Conservation (phyloP, 2,797 vertebrate species). For the Hydrolagus colliei region DNA sequence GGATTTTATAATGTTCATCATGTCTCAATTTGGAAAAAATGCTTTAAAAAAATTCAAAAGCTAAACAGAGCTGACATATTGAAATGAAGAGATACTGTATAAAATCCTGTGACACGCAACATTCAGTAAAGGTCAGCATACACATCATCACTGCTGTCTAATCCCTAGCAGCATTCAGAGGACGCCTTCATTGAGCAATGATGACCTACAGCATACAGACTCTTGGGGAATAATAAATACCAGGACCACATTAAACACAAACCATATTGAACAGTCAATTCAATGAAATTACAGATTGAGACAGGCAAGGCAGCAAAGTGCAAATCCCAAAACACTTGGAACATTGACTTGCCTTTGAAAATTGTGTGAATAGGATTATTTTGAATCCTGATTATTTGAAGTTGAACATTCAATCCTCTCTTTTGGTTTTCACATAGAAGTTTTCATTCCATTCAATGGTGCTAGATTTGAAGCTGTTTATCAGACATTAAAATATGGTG, state of each 20-base stretch:
- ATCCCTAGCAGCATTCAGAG: slow-evolving; percentile 3
- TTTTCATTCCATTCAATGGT: too few relatives aligned
- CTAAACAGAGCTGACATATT: slow-evolving; percentile 12
- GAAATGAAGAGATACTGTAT: too few relatives aligned
- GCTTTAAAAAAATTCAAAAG: background rate
- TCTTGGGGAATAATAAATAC: slow-evolving; percentile 18
- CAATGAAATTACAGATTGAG: slow-evolving; percentile 19
- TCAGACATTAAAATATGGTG: too few relatives aligned
- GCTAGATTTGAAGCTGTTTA: too few relatives aligned
- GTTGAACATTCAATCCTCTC: background rate
- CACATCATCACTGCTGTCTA: background rate
- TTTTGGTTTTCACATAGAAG: background rate
- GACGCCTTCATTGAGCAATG: background rate
- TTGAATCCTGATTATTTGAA: background rate
- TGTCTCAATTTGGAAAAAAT: too few relatives aligned
- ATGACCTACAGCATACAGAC: background rate
- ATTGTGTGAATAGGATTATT: background rate
- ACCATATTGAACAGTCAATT: background rate
- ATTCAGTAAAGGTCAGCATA: slow-evolving; percentile 21
- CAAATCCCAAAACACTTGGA: background rate
- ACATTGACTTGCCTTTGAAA: background rate
- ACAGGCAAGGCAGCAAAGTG: background rate
- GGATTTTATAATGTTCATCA: background rate
- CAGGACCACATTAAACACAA: slow-evolving; percentile 15
- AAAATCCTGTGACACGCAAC: slow-evolving; percentile 11